These are phyloP conservation scores for Strigops habroptila DNA, from an alignment of 2,113 vertebrate species.

Conservation along the genomic window DNA sequence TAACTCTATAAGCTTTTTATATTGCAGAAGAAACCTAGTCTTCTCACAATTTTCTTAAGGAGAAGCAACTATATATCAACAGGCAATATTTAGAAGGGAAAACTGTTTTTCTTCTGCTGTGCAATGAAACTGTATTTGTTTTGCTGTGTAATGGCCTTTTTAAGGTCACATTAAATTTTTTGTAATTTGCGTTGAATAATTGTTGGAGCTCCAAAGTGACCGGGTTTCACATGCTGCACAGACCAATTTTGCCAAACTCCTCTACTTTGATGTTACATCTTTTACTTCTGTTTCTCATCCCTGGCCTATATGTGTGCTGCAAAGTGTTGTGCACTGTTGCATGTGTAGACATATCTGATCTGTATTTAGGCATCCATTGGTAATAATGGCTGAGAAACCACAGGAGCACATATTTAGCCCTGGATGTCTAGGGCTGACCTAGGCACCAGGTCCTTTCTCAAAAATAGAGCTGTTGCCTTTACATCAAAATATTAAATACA, in stretches of 20 bases:
- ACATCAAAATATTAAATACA: not conserved
- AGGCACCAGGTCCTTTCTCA: not conserved
- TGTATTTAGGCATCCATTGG: not conserved
- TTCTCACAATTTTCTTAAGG: not conserved
- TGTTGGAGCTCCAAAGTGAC: not conserved
- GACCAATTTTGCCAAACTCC: not conserved
- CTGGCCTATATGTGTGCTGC: not conserved
- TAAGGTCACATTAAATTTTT: not conserved
- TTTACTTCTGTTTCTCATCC: not conserved
- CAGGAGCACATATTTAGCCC: not conserved
- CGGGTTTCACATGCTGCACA: not conserved
- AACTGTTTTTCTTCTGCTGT: not conserved
- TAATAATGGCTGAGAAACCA: not conserved
- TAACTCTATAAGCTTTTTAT: not conserved
- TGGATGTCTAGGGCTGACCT: not conserved
- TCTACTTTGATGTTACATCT: not conserved
- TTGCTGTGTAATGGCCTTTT: not conserved
- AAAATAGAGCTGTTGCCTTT: not conserved
- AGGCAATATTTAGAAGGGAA: not conserved
- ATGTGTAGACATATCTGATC: fast-evolving
- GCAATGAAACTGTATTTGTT: not conserved
- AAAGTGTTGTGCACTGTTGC: no score
- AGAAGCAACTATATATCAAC: not conserved
- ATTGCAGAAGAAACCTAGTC: not conserved
- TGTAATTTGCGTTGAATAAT: not conserved